A percentile compares a stretch with the other conserved stretches of the same genome.
Evolutionary conservation across 2,888 invertebrate species (phyloP).

Genomic region (Malachius bipustulatus): DNA sequence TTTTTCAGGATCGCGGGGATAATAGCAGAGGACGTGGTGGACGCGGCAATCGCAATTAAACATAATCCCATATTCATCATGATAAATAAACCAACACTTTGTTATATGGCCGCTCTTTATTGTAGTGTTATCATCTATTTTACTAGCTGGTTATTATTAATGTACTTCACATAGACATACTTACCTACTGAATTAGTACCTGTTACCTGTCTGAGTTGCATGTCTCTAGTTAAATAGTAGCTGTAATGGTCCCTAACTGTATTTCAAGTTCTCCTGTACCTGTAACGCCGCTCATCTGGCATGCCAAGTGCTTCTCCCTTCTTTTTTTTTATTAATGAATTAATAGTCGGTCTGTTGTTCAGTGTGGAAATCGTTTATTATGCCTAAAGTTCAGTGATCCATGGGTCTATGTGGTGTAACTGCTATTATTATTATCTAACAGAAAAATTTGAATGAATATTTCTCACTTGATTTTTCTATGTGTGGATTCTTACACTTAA

Average conservation of each 20-base stretch:
- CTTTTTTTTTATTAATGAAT: no score
- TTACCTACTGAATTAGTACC: constrained; percentile 25
- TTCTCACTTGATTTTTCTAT: constrained; percentile 29
- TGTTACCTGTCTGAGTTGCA: constrained; percentile 26
- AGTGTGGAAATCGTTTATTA: constrained; percentile 15
- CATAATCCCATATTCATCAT: constrained; percentile 16
- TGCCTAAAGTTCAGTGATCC: constrained; percentile 13
- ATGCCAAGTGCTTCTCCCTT: no score
- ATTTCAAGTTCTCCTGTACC: no score
- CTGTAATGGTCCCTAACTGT: no score
- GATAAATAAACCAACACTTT: constrained; percentile 24
- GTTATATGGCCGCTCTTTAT: constrained; percentile 32
- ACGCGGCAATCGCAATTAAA: constrained; percentile 31
- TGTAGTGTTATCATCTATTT: constrained; percentile 31
- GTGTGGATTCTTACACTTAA: constrained; percentile 26
- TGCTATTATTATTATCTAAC: constrained; percentile 14
- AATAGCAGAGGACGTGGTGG: constrained; percentile 30
- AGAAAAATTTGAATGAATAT: constrained; percentile 5
- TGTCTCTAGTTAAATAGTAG: no score
- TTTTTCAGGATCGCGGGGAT: constrained; percentile 33
- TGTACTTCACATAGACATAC: constrained; percentile 15
- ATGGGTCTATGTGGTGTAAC: constrained; percentile 23
- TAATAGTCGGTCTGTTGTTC: background rate
- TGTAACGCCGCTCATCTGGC: no score
- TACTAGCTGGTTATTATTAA: constrained; percentile 26